phyloP scores from a whole-genome alignment of 2,888 invertebrate species.

The Psylliodes chrysocephalus region DNA sequence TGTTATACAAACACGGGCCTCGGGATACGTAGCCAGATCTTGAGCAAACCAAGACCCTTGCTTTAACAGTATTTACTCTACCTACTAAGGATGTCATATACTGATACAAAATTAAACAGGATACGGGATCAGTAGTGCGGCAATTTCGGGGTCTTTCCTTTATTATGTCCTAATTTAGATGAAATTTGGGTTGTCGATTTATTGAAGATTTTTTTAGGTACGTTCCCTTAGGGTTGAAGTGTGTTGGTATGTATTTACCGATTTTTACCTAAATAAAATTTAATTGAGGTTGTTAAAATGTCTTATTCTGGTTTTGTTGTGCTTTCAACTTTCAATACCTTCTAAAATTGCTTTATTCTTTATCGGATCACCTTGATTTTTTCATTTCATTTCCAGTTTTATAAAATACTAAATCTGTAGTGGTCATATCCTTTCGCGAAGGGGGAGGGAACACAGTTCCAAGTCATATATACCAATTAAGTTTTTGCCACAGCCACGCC shows the following conservation, averaged over 20 bases:
- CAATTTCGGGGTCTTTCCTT: slow-evolving; percentile 23
- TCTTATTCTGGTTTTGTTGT: too few relatives aligned
- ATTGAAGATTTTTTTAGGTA: background rate
- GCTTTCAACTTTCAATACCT: too few relatives aligned
- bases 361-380: too few relatives aligned
- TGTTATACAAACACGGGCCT: slow-evolving; percentile 57
- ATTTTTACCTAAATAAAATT: background rate
- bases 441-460: too few relatives aligned
- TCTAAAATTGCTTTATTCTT: too few relatives aligned
- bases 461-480: too few relatives aligned
- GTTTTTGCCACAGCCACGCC: too few relatives aligned
- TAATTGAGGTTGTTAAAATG: too few relatives aligned
- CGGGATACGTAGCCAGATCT: slow-evolving; percentile 41
- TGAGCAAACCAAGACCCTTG: slow-evolving; percentile 42
- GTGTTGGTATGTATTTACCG: background rate
- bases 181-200: slow-evolving; percentile 26
- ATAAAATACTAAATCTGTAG: too few relatives aligned
- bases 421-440: too few relatives aligned
- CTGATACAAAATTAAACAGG: slow-evolving; percentile 41
- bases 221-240: background rate
- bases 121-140: slow-evolving; percentile 24
- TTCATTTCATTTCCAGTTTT: too few relatives aligned
- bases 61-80: slow-evolving; percentile 44
- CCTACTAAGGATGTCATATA: slow-evolving; percentile 42
- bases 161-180: slow-evolving; percentile 31